Conservation (phyloP, 2,113 vertebrate genomes). For the Garra rufa region DNA sequence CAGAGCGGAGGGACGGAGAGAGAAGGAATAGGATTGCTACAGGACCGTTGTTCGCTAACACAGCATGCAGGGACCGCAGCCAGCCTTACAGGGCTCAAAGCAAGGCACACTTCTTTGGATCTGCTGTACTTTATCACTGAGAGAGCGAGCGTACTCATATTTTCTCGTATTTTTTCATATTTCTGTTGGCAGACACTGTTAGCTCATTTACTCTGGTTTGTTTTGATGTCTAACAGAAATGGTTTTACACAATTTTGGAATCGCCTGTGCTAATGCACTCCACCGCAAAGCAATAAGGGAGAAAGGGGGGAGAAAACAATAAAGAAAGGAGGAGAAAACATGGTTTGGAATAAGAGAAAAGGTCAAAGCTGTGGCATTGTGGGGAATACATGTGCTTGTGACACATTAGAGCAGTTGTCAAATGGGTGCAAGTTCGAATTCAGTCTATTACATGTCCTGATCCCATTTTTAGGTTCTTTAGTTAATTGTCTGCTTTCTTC, state of each 20-base stretch:
- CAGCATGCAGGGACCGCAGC: slow-evolving; percentile 59
- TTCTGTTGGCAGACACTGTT: slow-evolving; percentile 25
- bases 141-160: not conserved
- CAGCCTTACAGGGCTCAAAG: slow-evolving; percentile 23
- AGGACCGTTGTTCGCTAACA: slow-evolving; percentile 61
- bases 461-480: not conserved
- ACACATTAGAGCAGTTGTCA: not conserved
- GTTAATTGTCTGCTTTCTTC: not conserved
- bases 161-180: slow-evolving; percentile 19
- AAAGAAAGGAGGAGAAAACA: not conserved
- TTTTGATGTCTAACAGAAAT: slow-evolving; percentile 41
- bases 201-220: slow-evolving; percentile 44
- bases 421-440: not conserved
- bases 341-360: not conserved
- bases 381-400: not conserved
- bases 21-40: slow-evolving; percentile 48
- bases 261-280: slow-evolving; percentile 8
- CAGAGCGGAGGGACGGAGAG: not conserved
- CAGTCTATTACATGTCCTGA: not conserved
- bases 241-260: slow-evolving; percentile 40
- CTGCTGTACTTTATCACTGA: not conserved
- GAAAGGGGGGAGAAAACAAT: not conserved
- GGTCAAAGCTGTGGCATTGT: not conserved
- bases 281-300: slow-evolving; percentile 16
- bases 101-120: not conserved